These are phyloP conservation scores for Digitonthophagus gazella DNA, from an alignment of 2,888 invertebrate species.

Conservation along the genomic window DNA sequence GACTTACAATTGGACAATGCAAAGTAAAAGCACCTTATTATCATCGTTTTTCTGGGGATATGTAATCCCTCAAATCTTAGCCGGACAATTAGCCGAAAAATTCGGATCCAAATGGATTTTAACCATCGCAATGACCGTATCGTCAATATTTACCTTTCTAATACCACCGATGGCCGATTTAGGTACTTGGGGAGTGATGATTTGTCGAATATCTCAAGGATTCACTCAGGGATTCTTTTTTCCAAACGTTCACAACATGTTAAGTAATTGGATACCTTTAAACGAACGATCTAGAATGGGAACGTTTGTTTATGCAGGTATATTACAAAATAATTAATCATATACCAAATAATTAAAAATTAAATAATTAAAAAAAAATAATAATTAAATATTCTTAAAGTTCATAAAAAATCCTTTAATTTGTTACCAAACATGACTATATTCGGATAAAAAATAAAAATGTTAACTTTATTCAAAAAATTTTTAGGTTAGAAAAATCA, in stretches of 20 bases:
- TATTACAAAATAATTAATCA: too few species aligned
- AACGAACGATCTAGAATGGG: slow-evolving; percentile 68
- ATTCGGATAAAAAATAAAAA: too few species aligned
- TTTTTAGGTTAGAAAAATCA: too few species aligned
- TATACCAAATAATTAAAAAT: too few species aligned
- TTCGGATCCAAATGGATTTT: slow-evolving; percentile 74
- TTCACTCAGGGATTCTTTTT: slow-evolving; percentile 71
- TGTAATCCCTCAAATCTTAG: slow-evolving; percentile 68
- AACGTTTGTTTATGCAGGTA: slow-evolving; percentile 63
- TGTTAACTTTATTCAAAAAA: too few species aligned
- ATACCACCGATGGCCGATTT: slow-evolving; percentile 68
- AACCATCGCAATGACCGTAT: slow-evolving; percentile 56
- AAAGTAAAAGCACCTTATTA: slow-evolving; percentile 59
- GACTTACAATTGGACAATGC: slow-evolving; percentile 59
- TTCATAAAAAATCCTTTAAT: too few species aligned
- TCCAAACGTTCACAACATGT: slow-evolving; percentile 68
- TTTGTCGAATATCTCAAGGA: slow-evolving; percentile 69
- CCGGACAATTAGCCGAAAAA: slow-evolving; percentile 67
- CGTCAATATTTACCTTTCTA: slow-evolving; percentile 63
- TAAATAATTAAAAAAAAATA: too few species aligned
- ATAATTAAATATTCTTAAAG: too few species aligned
- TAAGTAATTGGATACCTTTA: slow-evolving; percentile 74
- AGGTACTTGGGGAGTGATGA: slow-evolving; percentile 63
- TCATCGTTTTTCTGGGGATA: slow-evolving; percentile 84
- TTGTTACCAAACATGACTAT: too few species aligned